Evolutionary conservation across 2,113 vertebrate species (phyloP).

Genomic region (Pithys albifrons): DNA sequence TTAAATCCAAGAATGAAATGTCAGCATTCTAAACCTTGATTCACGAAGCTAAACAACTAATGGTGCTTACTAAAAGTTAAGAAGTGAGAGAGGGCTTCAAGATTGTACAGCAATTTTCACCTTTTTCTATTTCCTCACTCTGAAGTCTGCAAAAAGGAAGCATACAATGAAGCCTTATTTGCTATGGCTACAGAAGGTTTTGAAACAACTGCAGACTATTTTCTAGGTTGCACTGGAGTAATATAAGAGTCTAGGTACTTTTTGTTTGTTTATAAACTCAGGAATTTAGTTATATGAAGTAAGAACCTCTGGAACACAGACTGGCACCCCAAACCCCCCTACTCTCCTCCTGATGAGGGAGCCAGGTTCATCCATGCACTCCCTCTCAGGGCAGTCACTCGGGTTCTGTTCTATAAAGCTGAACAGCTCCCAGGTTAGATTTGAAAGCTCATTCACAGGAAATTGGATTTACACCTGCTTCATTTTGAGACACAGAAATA

Average conservation of each 20-base stretch:
- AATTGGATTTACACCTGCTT: background rate
- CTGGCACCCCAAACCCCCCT: background rate
- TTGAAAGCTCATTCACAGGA: background rate
- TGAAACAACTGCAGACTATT: background rate
- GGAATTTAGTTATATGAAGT: background rate
- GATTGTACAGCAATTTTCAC: background rate
- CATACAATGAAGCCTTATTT: background rate
- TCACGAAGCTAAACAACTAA: background rate
- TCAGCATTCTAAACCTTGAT: background rate
- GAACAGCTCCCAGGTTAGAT: background rate
- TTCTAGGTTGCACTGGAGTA: background rate
- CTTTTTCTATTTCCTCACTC: background rate
- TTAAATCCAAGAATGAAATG: background rate
- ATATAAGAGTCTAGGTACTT: rapidly evolving
- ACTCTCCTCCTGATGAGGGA: background rate
- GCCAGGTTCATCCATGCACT: background rate
- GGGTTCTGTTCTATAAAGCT: background rate
- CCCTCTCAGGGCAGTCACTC: background rate
- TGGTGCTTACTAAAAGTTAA: background rate
- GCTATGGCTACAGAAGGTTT: background rate
- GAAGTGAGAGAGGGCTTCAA: background rate
- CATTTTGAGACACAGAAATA: background rate
- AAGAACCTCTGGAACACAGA: background rate
- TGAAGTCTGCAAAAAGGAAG: background rate
- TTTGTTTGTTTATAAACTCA: background rate